Evolutionary conservation across 2,888 invertebrate species (phyloP), one percentile per base, ranked within the genome.

Genomic region (Oscheius sp.): DNA sequence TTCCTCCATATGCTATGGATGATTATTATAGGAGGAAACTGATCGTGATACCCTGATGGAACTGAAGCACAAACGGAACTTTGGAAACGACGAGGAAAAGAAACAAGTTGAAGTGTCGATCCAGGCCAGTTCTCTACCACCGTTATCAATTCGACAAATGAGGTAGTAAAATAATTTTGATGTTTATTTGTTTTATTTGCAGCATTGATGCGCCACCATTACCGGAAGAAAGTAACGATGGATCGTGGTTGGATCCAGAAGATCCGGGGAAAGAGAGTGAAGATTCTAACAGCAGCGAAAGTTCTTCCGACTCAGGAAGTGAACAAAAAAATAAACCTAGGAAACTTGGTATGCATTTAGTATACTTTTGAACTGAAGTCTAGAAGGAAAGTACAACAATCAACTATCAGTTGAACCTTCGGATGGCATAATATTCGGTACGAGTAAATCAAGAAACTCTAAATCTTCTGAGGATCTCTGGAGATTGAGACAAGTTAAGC

Each of bases 11-110:
- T 8, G 3, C 20, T 47, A 22, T 9, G 17, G 24, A 8, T 44
- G 8, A n/a, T n/a, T n/a, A n/a, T 44, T 45, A 5, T 45, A 77
- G 69, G 72, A 76, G 26, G 64, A 75, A 14, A 68, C 66, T 28
- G 75, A 78, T 62, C 63, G 70, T 26, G 65, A 45, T 4, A 33
- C 24, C 1, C 22, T 62, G 45, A 17, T 22, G 5, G 54, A 71
- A 9, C 50, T 78, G 22, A 44, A 41, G 14, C 24, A 44, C 12
- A 38, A 61, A 65, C 12, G 70, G 68, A 64, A 50, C 17, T 49
- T 36, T n/a, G 22, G n/a, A n/a, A n/a, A 64, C 26, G 47, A 38
- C n/a, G 33, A 47, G 5, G 49, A 24, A 9, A 62, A 8, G 49
- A 49, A 62, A 26, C 17, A 62, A 24, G 45, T 38, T 1, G 62